These are phyloP conservation scores for Oreochromis niloticus DNA, from an alignment of 2,113 vertebrate genomes.

Conservation along the genomic window DNA sequence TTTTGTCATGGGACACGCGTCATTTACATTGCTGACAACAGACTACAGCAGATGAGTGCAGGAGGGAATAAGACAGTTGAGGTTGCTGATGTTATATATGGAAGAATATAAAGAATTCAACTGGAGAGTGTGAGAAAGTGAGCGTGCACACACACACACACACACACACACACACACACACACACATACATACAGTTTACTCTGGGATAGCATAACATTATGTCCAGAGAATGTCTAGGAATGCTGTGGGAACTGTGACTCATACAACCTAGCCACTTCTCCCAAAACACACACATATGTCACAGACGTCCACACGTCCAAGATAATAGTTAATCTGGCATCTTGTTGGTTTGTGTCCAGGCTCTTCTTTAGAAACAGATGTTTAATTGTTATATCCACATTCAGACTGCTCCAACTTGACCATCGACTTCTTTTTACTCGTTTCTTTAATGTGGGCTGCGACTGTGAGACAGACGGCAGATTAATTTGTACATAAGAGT, in stretches of 20 bases:
- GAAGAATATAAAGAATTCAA: not conserved
- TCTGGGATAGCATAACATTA: slow-evolving; percentile 45
- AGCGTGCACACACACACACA: accelerated
- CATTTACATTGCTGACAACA: not conserved
- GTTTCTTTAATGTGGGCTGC: not conserved
- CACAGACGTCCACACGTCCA: not conserved
- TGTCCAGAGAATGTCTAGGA: slow-evolving; percentile 46
- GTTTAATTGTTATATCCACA: slow-evolving; percentile 42
- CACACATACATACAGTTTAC: not conserved
- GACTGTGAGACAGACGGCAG: not conserved
- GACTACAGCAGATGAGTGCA: not conserved
- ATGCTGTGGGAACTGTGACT: slow-evolving; percentile 51
- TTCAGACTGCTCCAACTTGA: slow-evolving; percentile 11
- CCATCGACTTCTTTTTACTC: slow-evolving; percentile 1
- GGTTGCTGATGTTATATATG: slow-evolving; percentile 6
- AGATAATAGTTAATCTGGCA: slow-evolving; percentile 55
- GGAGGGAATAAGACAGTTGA: slow-evolving; percentile 13
- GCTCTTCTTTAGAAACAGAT: slow-evolving; percentile 42
- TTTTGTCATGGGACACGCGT: not conserved
- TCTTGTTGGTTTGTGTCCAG: slow-evolving; percentile 43
- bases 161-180: not conserved
- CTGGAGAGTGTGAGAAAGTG: slow-evolving; percentile 14
- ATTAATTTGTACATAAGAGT: not conserved
- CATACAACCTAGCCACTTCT: slow-evolving; percentile 45
- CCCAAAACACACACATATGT: slow-evolving; percentile 10